Base-by-base conservation (phyloP, 2,113 vertebrate genomes). In the Microcebus lehilahytsara region DNA sequence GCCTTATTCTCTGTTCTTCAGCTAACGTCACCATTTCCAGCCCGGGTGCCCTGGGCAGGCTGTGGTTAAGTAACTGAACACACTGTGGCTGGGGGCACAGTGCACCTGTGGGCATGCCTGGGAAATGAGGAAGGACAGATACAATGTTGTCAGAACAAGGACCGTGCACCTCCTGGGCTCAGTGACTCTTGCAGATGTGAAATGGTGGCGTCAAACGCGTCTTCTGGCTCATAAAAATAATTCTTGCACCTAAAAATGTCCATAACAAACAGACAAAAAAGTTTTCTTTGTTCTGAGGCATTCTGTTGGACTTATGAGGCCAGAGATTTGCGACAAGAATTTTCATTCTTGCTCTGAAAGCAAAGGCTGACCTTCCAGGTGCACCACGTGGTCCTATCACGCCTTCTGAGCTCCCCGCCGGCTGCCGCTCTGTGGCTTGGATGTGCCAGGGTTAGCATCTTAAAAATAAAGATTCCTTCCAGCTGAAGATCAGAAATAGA, bases 401-500 rank as follows among this genome's bases (percentile, higher is more conserved):
- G 27, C 5, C 42, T 42, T 64, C 74, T 9, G 30, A 17, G 64
- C 58, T 88, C 72, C 67, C 51, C 0, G 16, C 32, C 86, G 37
- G 23, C 53, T 23, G n/a, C 79, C 2, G 0, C 46, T 30, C 79
- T 67, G 62, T 30, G 60, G 51, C 53, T 66, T 12, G 10, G 49
- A 56, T 60, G 40, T 42, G 4, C 46, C 64, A 30, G 81, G 53
- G 49, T 64, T 42, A 83, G n/a, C 30, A 1, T 49, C 80, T 94
- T 85, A 77, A 83, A 78, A 94, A 86, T 60, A 92, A 89, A 89
- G 80, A 37, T 9, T 67, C 60, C 87, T 72, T 66, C 40, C 40
- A 72, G 60, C 78, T 56, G 71, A 79, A 56, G 53, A 49, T 19
- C 32, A 87, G 80, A 51, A 30, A 12, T 27, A 89, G 25, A 53